Evolutionary conservation across 2,888 invertebrate species (phyloP), one percentile per base, ranked within the genome.

Genomic region (Eustalomyia histrio): DNA sequence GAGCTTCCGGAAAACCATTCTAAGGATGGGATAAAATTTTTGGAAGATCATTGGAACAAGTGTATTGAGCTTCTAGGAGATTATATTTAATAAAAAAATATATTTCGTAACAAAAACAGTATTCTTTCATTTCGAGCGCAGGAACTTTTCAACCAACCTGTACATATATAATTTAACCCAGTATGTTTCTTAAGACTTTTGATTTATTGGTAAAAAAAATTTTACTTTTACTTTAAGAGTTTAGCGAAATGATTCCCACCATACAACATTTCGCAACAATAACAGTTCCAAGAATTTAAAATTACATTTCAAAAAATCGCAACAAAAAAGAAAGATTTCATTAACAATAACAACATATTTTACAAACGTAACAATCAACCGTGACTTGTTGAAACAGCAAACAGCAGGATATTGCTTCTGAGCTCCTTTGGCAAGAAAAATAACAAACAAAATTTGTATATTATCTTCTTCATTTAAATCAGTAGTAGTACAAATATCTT

Each of bases 311-410:
- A 29, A 16, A 57, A n/a, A 55, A 18, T 4, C 29, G 29, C 29
- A 55, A 55, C 29, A 55, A 55, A 14, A 21, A 57, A 63, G 9
- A 57, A 50, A 52, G n/a, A n/a, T 29, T 35, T 50, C 29, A 61
- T 47, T 53, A 55, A 16, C 52, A 67, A 39, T 35, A 63, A 65
- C 72, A 78, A 80, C 65, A 18, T 71, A 75, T 75, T 80, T 47
- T n/a, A 16, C 43, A 73, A 64, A 47, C 53, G 67, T 50, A 63
- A 74, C 47, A 69, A 65, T 52, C 43, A 78, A 69, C 73, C 76
- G 69, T 81, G 76, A 78, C 80, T 78, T 81, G 76, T 78, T 76
- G 76, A 76, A 76, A 74, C 73, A 81, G 60, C 76, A 76, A 69
- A 74, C 80, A 81, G 76, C 80, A 57, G 80, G 76, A 69, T 65